Conservation (phyloP, 2,797 vertebrate genomes). For the Smutsia gigantea region DNA sequence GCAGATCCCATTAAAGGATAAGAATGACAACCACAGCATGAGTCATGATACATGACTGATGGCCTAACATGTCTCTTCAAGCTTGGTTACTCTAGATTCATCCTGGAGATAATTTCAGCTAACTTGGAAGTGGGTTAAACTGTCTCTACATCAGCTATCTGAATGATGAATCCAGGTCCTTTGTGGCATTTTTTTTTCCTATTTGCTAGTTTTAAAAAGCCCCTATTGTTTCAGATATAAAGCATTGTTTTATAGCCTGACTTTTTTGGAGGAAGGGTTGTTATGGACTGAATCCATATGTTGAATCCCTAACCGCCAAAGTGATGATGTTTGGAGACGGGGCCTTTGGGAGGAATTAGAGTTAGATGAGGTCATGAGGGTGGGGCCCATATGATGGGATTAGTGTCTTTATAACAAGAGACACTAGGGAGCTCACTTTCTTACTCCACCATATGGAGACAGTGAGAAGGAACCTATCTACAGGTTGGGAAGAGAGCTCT, state of each 20-base stretch:
- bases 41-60: slow-evolving; percentile 64
- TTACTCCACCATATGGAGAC: neutral
- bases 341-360: neutral
- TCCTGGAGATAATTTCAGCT: slow-evolving; percentile 23
- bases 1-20: slow-evolving; percentile 67
- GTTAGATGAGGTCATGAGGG: neutral
- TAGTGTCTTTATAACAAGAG: slow-evolving; percentile 1
- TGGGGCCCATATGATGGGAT: neutral
- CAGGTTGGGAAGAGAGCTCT: neutral
- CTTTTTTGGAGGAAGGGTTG: slow-evolving; percentile 34
- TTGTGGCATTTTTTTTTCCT: neutral
- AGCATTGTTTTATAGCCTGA: neutral
- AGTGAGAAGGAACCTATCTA: neutral
- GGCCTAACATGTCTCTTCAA: slow-evolving; percentile 47
- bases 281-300: neutral
- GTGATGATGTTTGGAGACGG: neutral
- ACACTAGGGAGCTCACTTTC: neutral
- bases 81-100: slow-evolving; percentile 42
- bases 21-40: slow-evolving; percentile 53
- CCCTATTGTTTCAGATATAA: neutral
- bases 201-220: slow-evolving; percentile 37
- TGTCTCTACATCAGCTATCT: neutral
- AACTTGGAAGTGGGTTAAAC: neutral
- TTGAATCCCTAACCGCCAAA: neutral
- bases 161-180: neutral